phyloP scores from a whole-genome alignment of 2,888 invertebrate species.

The Lissonota sp. region DNA sequence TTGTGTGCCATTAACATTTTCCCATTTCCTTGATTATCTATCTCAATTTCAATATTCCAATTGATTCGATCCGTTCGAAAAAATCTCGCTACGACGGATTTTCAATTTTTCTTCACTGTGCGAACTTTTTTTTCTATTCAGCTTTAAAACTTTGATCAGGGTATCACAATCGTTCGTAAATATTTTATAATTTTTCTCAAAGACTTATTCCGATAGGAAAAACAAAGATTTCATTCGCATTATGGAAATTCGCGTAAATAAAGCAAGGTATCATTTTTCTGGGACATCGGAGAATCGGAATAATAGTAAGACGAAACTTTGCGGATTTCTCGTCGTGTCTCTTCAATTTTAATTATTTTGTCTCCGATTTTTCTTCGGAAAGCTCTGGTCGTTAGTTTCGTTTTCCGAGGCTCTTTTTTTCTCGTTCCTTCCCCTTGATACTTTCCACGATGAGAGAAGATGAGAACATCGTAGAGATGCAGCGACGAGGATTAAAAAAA shows the following conservation, averaged over 20 bases:
- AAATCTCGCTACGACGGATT: too few species aligned
- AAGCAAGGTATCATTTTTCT: conserved; percentile 1
- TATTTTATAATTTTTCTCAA: too few species aligned
- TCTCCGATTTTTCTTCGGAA: conserved; percentile 5
- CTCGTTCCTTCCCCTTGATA: neutral
- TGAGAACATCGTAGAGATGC: conserved; percentile 15
- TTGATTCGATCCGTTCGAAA: too few species aligned
- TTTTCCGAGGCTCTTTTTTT: neutral
- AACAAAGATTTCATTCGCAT: neutral
- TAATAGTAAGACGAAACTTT: conserved; percentile 48
- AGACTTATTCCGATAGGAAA: neutral
- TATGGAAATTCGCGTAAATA: conserved; percentile 29
- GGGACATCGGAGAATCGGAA: conserved; percentile 1
- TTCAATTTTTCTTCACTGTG: too few species aligned
- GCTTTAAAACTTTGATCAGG: too few species aligned
- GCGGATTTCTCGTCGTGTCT: conserved; percentile 11
- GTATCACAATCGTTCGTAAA: too few species aligned
- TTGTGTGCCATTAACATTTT: too few species aligned
- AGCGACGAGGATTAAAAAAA: conserved; percentile 11
- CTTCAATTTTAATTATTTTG: conserved; percentile 48
- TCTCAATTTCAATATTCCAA: too few species aligned
- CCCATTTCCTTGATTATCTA: too few species aligned
- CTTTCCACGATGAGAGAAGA: neutral
- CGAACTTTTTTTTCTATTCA: too few species aligned
- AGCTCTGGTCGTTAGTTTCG: conserved; percentile 12